Evolutionary conservation across 2,797 vertebrate species (phyloP), one percentile per base, ranked within the genome.

Genomic region (Emys orbicularis): DNA sequence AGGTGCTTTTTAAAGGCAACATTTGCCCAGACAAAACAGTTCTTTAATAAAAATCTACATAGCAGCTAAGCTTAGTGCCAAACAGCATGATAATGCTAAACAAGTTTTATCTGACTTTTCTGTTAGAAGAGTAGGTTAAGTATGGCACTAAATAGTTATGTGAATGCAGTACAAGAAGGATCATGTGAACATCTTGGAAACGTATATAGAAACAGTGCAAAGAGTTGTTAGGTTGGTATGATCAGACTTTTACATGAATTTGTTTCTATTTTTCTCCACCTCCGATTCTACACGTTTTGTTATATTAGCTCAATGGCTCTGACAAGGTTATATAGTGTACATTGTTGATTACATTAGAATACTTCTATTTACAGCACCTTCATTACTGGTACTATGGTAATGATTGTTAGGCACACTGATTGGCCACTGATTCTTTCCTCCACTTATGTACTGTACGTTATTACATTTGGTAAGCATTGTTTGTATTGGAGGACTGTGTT

Each of bases 281-380:
- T 91, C 84, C 88, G 27, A 84, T 84, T 88, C 96, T 74, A 90
- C 96, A 93, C 87, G 53, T 90, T 97, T 84, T 65, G 76, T 94
- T 97, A 95, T 92, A 93, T 79, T 91, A 95, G 88, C 93, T 97
- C 93, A 96, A 93, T 95, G 97, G 86, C 91, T 96, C 92, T 93
- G 94, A 95, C 88, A 94, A 96, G 96, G 82, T 93, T 97, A 94
- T 89, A 92, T 0, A 76, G 97, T 92, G 95, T 91, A 97, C 56
- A 5, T 57, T 82, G 93, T 87, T 97, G 95, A 97, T 95, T 93
- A 97, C 94, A 96, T 12, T 89, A 97, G 92, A 96, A 84, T 96
- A 95, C 90, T 97, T 94, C 84, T 97, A 96, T 97, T 97, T 97
- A 97, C 95, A 98, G 97, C 97, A 98, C 97, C 97, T 97, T 97